Evolutionary conservation across 2,113 vertebrate genomes (phyloP).

Genomic region (Gambusia affinis): DNA sequence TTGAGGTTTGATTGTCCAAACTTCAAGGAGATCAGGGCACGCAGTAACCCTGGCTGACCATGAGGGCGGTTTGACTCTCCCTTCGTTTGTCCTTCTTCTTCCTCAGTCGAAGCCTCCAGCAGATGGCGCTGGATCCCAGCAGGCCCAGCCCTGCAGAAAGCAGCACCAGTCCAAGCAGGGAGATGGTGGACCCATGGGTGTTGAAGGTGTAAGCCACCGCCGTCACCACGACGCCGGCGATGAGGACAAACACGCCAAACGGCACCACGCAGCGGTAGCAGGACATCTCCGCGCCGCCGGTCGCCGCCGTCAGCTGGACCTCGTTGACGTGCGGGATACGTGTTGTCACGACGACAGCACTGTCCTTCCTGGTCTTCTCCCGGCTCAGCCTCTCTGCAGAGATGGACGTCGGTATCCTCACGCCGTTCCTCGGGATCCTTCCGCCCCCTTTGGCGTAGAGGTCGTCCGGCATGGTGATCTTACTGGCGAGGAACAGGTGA

Average conservation of each 20-base stretch:
- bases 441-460: conserved; percentile 49
- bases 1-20: background rate
- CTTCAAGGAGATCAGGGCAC: conserved; percentile 17
- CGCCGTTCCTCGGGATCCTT: conserved; percentile 72
- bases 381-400: conserved; percentile 73
- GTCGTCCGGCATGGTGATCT: conserved; percentile 81
- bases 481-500: conserved; percentile 65
- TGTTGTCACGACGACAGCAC: conserved; percentile 68
- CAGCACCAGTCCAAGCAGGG: conserved; percentile 87
- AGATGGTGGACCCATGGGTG: conserved; percentile 91
- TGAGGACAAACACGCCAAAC: conserved; percentile 88
- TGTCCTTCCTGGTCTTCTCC: conserved; percentile 59
- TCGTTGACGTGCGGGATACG: conserved; percentile 82
- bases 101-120: conserved; percentile 86
- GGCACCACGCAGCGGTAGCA: conserved; percentile 90
- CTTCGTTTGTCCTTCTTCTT: conserved; percentile 84
- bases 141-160: conserved; percentile 85
- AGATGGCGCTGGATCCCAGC: conserved; percentile 83
- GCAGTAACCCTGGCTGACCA: conserved; percentile 79
- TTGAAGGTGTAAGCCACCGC: conserved; percentile 91
- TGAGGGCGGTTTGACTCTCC: conserved; percentile 88
- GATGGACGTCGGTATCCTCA: conserved; percentile 63
- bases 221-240: conserved; percentile 86
- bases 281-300: conserved; percentile 88
- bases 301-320: conserved; percentile 87